Conservation (phyloP, 2,113 vertebrate species). For the Perognathus longimembris region DNA sequence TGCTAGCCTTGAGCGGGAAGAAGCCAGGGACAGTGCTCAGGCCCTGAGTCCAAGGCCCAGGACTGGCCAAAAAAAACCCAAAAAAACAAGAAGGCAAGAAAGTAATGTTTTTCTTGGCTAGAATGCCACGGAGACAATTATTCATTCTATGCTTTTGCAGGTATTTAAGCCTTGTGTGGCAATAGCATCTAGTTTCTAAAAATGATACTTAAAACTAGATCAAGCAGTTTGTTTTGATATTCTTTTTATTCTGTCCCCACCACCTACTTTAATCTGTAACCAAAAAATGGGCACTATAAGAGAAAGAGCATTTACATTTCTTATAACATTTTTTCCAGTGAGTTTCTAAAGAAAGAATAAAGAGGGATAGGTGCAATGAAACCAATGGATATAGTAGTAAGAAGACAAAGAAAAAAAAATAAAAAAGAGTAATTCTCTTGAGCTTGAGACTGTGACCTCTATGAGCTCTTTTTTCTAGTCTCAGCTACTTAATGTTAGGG, state of each 20-base stretch:
- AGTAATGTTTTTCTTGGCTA: conserved; percentile 44
- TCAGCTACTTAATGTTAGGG: conserved; percentile 24
- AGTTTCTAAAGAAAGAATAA: background rate
- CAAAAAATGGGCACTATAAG: background rate
- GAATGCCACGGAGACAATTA: background rate
- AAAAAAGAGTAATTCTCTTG: background rate
- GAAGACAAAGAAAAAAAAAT: background rate
- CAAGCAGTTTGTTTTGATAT: conserved; percentile 9
- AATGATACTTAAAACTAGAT: conserved; percentile 23
- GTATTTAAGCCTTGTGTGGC: conserved; percentile 3
- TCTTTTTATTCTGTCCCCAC: conserved; percentile 28
- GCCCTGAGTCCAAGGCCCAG: no score
- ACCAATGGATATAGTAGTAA: background rate
- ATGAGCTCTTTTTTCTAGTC: conserved; percentile 43
- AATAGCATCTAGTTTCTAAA: conserved; percentile 5
- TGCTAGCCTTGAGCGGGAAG: no score
- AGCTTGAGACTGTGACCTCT: conserved; percentile 1
- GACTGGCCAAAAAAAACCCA: no score
- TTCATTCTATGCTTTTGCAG: background rate
- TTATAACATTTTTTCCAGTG: conserved; percentile 13
- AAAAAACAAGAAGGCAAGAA: conserved; percentile 7
- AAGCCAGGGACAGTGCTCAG: no score
- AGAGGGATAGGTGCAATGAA: conserved; percentile 29
- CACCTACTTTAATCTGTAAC: conserved; percentile 7
- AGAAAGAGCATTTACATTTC: conserved; percentile 81